Base-by-base conservation (phyloP, 2,797 vertebrate species). In the Sternarchorhynchus goeldii region DNA sequence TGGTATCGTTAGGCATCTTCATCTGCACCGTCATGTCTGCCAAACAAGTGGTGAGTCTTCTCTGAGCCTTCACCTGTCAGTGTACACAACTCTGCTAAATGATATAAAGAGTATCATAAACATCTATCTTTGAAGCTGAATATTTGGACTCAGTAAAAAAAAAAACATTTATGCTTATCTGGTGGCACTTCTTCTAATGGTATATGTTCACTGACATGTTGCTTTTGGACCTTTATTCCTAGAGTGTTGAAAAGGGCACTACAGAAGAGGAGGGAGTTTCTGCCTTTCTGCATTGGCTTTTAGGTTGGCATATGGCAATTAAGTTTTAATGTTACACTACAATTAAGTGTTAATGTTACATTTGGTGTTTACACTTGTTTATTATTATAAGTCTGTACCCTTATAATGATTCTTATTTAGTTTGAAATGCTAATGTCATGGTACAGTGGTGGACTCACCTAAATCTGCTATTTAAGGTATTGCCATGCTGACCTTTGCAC, bases 1-100 rank as follows among this genome's bases (percentile, higher is more conserved):
- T 99, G 83, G 91, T 99, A 80, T 98, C 98, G 18, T 32, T 92
- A 73, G 98, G 98, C 21, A 99, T 99, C 90, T 98, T 97, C 82
- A 95, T 96, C 84, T 99, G 98, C 91, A 99, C 96, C 29, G 91
- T 97, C 80, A 98, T 98, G 98, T 99, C 98, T 73, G 98, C 98
- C 14, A 96, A 93, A 84, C 95, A 99, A 93, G 94, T 99, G 96
- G 97, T 99, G 93, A 96, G 95, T 80, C 70, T 20, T 73, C 70
- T n/a, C 25, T 17, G 50, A 25, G 53, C 1, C 55, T 55, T 25
- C 10, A 6, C 20, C 12, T 1, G n/a, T n/a, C n/a, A 25, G 14
- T 50, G 5, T 50, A 25, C 6, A 21, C 10, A 41, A 5, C 25
- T 50, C 10, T 57, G n/a, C 25, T 70, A 17, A 50, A 18, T 31